Evolutionary conservation across 30 jellyfish, hydroid and myxozoan genomes (phyloP).

Genomic region (Hydractinia symbiolongicarpus): DNA sequence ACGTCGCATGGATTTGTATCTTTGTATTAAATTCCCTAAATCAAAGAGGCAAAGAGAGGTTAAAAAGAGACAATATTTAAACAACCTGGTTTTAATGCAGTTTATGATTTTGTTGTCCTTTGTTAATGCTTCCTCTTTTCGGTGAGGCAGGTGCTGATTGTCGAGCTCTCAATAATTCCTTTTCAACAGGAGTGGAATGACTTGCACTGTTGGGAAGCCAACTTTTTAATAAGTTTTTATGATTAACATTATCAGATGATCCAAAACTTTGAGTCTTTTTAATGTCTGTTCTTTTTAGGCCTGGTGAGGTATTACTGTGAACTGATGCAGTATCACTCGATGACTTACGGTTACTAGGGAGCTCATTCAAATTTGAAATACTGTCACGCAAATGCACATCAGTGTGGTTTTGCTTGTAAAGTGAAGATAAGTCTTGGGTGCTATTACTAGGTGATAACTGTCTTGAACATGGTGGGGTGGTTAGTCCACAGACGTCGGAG

Average conservation of each 20-base stretch:
- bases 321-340: constrained; percentile 37
- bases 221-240: constrained; percentile 13
- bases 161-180: background rate
- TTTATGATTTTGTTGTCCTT: constrained; percentile 17
- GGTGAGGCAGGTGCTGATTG: constrained; percentile 27
- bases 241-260: constrained; percentile 28
- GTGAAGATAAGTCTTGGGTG: constrained; percentile 55
- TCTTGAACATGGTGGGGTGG: constrained; percentile 90
- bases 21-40: too few relatives aligned
- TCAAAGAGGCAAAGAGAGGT: too few relatives aligned
- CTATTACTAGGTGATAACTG: constrained; percentile 83
- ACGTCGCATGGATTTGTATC: too few relatives aligned
- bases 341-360: constrained; percentile 43
- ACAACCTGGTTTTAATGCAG: too few relatives aligned
- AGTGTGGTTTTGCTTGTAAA: constrained; percentile 39
- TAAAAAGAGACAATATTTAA: too few relatives aligned
- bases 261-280: constrained; percentile 18
- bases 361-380: constrained; percentile 17
- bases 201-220: constrained; percentile 21
- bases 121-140: constrained; percentile 19
- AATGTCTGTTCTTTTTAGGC: background rate
- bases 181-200: constrained; percentile 33
- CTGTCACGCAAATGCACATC: constrained; percentile 39
- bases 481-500: constrained; percentile 65
- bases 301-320: constrained; percentile 17